Conservation (phyloP, 1,140 invertebrate genomes). For the Panulirus ornatus region DNA sequence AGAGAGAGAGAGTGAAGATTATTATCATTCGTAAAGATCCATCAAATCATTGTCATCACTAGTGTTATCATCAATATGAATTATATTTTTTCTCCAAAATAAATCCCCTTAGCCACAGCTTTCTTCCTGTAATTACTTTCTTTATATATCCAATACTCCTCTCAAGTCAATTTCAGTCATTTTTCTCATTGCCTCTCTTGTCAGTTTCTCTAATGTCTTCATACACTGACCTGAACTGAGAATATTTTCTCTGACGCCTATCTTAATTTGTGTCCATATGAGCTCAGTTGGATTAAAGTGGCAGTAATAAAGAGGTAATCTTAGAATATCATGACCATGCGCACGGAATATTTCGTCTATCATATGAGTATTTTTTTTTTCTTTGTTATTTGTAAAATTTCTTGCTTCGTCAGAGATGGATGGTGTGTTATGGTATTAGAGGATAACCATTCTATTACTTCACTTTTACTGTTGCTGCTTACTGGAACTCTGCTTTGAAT, state of each 20-base stretch:
- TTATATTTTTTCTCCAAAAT: no score
- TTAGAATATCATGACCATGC: slow-evolving; percentile 9
- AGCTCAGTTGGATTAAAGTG: slow-evolving; percentile 26
- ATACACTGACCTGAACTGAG: background rate
- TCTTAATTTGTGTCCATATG: slow-evolving; percentile 33
- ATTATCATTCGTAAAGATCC: no score
- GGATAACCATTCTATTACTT: slow-evolving; percentile 8
- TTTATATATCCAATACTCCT: no score
- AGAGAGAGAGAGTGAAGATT: no score
- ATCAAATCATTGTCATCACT: no score
- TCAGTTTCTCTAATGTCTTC: no score
- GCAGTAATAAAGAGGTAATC: slow-evolving; percentile 37
- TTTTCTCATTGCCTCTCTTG: no score
- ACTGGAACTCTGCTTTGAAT: background rate
- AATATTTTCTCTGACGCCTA: background rate
- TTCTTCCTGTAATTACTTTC: no score
- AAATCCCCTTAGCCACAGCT: no score
- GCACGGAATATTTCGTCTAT: slow-evolving; percentile 19
- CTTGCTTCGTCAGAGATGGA: background rate
- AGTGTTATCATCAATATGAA: no score
- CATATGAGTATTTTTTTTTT: slow-evolving; percentile 11
- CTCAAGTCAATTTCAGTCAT: no score
- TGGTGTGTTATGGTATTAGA: slow-evolving; percentile 17
- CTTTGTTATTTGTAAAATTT: background rate
- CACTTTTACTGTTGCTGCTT: background rate